phyloP scores from a whole-genome alignment of 1,140 invertebrate species.

The Eciton burchellii region DNA sequence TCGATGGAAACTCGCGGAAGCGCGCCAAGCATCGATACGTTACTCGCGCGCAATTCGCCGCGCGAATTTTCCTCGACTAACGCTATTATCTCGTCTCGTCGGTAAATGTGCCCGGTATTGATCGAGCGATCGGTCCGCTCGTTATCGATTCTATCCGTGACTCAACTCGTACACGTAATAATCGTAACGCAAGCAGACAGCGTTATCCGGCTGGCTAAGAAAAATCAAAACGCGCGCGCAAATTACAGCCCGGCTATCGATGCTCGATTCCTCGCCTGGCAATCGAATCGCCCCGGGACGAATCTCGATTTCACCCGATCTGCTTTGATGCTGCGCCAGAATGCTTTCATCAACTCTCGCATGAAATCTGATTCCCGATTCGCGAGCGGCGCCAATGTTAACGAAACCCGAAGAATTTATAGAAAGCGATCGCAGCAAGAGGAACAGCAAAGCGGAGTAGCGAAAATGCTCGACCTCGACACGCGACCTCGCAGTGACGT shows the following conservation, averaged over 20 bases:
- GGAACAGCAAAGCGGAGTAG: conserved; percentile 11
- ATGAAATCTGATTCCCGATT: too few relatives aligned
- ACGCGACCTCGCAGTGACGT: conserved; percentile 40
- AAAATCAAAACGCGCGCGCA: background rate
- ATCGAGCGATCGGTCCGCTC: background rate
- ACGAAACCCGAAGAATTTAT: background rate
- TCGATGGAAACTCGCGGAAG: too few relatives aligned
- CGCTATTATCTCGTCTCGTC: conserved; percentile 22
- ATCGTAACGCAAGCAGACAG: background rate
- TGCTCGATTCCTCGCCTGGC: background rate
- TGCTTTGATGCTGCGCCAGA: background rate
- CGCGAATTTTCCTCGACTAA: background rate
- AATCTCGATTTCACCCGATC: background rate
- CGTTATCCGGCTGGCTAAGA: background rate
- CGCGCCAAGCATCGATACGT: conserved; percentile 8
- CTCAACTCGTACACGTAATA: background rate
- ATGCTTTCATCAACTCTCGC: background rate
- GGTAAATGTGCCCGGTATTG: background rate
- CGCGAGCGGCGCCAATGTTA: background rate
- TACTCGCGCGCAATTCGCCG: background rate
- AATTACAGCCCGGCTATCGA: background rate
- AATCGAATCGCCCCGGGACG: background rate
- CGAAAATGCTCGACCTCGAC: conserved; percentile 40
- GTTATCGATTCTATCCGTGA: background rate
- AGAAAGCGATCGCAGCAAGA: conserved; percentile 20